Evolutionary conservation across 2,888 invertebrate genomes (phyloP).

Genomic region (Sphecodes monilicornis): DNA sequence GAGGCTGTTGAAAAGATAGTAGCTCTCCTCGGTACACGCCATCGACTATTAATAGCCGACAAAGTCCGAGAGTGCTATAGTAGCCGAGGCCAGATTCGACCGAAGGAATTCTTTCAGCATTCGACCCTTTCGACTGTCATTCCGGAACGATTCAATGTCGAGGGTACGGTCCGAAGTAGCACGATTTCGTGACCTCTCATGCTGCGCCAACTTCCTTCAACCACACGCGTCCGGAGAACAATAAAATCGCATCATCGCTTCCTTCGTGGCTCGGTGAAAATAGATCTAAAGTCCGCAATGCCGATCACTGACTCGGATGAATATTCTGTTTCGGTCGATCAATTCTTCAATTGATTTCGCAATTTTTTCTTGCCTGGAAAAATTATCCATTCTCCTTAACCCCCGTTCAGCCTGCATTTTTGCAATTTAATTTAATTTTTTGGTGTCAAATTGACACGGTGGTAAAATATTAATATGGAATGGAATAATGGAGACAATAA

Average conservation of each 20-base stretch:
- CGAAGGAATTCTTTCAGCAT: conserved; percentile 61
- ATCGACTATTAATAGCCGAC: conserved; percentile 70
- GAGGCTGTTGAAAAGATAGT: conserved; percentile 65
- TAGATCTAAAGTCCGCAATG: neutral
- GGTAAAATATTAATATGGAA: too few relatives aligned
- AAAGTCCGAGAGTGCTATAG: conserved; percentile 65
- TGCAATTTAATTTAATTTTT: too few relatives aligned
- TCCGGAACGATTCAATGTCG: conserved; percentile 68
- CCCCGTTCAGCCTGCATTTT: too few relatives aligned
- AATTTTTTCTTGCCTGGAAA: neutral
- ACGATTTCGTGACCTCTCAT: conserved; percentile 19
- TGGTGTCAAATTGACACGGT: too few relatives aligned
- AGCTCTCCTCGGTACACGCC: conserved; percentile 57
- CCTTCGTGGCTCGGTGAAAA: too few relatives aligned
- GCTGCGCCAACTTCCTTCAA: neutral
- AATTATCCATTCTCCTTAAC: too few relatives aligned
- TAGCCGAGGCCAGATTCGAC: conserved; percentile 67
- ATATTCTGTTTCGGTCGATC: neutral
- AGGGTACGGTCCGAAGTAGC: conserved; percentile 56
- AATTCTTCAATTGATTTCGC: neutral
- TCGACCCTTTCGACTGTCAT: conserved; percentile 54
- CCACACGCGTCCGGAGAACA: neutral
- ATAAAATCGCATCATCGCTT: neutral
- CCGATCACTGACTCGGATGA: neutral
- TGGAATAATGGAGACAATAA: too few relatives aligned